A percentile compares a stretch with the other conserved stretches of the same genome.
phyloP scores from a whole-genome alignment of 1,140 invertebrate species.

The Eciton burchellii region DNA sequence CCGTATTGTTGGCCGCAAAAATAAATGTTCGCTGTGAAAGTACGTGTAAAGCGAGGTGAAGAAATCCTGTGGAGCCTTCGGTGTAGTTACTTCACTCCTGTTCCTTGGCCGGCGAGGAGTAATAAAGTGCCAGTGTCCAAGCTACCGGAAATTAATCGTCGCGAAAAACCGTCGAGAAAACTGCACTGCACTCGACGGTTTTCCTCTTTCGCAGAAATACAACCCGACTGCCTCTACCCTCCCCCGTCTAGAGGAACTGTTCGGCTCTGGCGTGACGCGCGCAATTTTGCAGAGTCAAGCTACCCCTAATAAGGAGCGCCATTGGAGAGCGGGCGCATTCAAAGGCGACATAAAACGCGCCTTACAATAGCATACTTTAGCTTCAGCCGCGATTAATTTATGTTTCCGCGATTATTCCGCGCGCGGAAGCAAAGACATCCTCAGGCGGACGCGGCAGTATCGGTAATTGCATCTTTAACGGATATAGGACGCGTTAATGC shows the following conservation, averaged over 20 bases:
- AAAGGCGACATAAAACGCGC: conserved; percentile 38
- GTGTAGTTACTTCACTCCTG: conserved; percentile 65
- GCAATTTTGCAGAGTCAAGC: conserved; percentile 59
- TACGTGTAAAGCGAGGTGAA: conserved; percentile 70
- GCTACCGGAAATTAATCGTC: conserved; percentile 75
- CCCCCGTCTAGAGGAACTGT: conserved; percentile 57
- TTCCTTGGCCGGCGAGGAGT: conserved; percentile 65
- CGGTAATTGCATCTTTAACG: conserved; percentile 44
- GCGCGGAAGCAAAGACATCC: conserved; percentile 8
- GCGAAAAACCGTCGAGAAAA: conserved; percentile 53
- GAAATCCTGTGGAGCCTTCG: conserved; percentile 66
- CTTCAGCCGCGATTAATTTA: conserved; percentile 44
- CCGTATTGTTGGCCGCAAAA: conserved; percentile 60
- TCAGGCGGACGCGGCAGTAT: conserved; percentile 15
- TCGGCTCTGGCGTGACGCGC: conserved; percentile 32
- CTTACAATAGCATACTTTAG: conserved; percentile 32
- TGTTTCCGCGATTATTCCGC: conserved; percentile 40
- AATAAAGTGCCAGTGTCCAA: conserved; percentile 75
- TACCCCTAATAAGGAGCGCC: conserved; percentile 28
- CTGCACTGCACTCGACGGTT: conserved; percentile 70
- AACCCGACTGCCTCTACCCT: conserved; percentile 59
- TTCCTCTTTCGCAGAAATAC: conserved; percentile 66
- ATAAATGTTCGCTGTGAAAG: conserved; percentile 65
- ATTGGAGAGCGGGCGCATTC: conserved; percentile 49
- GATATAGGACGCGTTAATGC: conserved; percentile 28